Evolutionary conservation across 1,140 invertebrate genomes (phyloP), one percentile per base, ranked within the genome.

Genomic region (Trachymyrmex cornetzi): DNA sequence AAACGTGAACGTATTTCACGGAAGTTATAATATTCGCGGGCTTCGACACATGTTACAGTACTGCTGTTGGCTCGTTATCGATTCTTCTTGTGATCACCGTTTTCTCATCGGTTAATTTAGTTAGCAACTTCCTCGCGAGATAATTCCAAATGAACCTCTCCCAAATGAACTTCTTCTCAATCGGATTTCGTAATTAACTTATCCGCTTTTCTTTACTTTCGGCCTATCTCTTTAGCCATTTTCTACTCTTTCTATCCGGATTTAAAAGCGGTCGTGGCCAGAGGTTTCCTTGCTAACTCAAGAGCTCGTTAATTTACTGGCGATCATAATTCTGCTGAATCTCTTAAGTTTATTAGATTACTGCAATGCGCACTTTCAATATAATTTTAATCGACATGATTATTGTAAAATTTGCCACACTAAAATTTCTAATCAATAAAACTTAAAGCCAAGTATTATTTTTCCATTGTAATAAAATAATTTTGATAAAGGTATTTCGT

Each of bases 141-240:
- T 85, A 85, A 87, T 87, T 87, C 53, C 67, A 53, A 72, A 64
- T 30, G 80, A 79, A 66, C 69, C 59, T n/a, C 12, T 44, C 16
- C 85, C n/a, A 69, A 50, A 61, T 50, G 66, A 75, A 61, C 77
- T 66, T 44, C 14, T 48, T 53, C 80, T 85, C 67, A 66, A 87
- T 85, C 57, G 80, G 50, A 87, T 87, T 74, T 53, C 11, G 50
- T 59, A 85, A 87, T 87, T 75, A 87, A 87, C 48, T 87, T 85
- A 85, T 75, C 69, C 69, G 64, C 53, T 50, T 50, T 86, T 80
- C 63, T 80, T 85, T 79, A 64, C 61, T 57, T 57, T 48, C 48
- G 53, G 85, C 63, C 77, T 77, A 85, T 67, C 75, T 80, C 75
- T 67, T 14, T 22, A 48, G 14, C 53, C 30, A 22, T 38, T 55